Base-by-base conservation (phyloP, 2,797 vertebrate species). In the Salmo trutta region DNA sequence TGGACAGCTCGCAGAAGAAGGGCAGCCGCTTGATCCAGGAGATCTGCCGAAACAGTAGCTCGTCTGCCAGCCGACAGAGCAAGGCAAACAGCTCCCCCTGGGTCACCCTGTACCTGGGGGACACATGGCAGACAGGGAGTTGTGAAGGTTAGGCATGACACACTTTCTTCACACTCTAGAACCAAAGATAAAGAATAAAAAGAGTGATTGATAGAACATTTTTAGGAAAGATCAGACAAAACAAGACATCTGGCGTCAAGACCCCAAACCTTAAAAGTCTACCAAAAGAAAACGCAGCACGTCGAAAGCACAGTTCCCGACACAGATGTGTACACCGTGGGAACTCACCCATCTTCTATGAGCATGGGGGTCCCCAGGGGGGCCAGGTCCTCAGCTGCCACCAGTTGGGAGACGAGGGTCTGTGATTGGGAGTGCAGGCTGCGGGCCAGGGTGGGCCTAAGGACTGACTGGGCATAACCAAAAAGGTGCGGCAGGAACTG, bases 1-100 rank as follows among this genome's bases (percentile, higher is more conserved):
- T 98, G 93, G 97, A 97, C 75, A 99, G 96, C 81, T 99, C 97
- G 0, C 96, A 97, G 94, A 99, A 99, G 92, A 99, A 99, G 0
- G 98, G 98, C 90, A 99, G 94, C 94, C 98, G 98, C 95, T 99
- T 99, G 88, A 99, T 97, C 98, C 98, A 99, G 79, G 96, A 96
- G 88, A 99, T 99, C 93, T 99, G 98, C 31, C 98, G 96, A 90
- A 98, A 99, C 70, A 99, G 97, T 84, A 99, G 94, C 91, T 99
- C 98, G 0, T 99, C 98, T 0, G 98, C 98, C 93, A 99, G 94
- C 21, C 98, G 97, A 80, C 98, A 99, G 85, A 99, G 92, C 92
- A 99, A 88, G 0, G 98, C 97, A 64, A 99, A 99, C 71, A 99
- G 95, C 95, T 99, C 98, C 83, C 97, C 96, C 92, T 99, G 98